Conservation (phyloP, 2,113 vertebrate species). For the Clarias gariepinus region DNA sequence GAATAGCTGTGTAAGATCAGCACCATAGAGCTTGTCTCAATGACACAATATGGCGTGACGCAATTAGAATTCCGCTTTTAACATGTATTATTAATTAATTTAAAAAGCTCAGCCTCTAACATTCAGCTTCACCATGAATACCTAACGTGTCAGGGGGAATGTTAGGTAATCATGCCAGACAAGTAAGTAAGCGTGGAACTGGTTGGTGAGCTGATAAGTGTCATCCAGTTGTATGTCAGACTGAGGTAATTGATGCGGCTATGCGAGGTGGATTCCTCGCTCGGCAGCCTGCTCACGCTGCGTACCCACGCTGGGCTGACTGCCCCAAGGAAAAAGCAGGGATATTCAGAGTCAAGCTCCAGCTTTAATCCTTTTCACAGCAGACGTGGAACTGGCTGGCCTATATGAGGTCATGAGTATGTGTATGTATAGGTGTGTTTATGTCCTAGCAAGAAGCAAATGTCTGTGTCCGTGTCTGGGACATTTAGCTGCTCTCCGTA, state of each 20-base stretch:
- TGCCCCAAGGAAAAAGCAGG: constrained; percentile 8
- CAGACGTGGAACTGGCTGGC: constrained; percentile 38
- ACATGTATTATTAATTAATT: not conserved
- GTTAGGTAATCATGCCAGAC: constrained; percentile 22
- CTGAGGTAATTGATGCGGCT: constrained; percentile 28
- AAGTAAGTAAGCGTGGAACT: constrained; percentile 34
- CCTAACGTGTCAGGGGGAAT: not conserved
- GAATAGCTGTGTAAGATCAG: constrained; percentile 22
- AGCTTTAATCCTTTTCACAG: constrained; percentile 39
- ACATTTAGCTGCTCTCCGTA: too few relatives aligned
- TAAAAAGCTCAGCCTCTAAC: not conserved
- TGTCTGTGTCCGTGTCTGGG: not conserved
- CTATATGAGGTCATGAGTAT: constrained; percentile 30
- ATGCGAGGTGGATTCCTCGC: not conserved
- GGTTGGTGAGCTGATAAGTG: constrained; percentile 5
- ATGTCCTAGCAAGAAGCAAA: too few relatives aligned
- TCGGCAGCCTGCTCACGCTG: constrained; percentile 14
- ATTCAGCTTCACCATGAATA: constrained; percentile 20
- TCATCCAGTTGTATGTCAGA: constrained; percentile 34
- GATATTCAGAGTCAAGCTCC: constrained; percentile 35
- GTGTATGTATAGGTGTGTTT: constrained; percentile 23
- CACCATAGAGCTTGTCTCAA: constrained; percentile 1
- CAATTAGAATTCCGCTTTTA: not conserved
- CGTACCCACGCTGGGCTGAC: not conserved
- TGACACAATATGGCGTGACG: not conserved